phyloP scores from a whole-genome alignment of 2,888 invertebrate genomes.

The Brassicogethes aeneus region DNA sequence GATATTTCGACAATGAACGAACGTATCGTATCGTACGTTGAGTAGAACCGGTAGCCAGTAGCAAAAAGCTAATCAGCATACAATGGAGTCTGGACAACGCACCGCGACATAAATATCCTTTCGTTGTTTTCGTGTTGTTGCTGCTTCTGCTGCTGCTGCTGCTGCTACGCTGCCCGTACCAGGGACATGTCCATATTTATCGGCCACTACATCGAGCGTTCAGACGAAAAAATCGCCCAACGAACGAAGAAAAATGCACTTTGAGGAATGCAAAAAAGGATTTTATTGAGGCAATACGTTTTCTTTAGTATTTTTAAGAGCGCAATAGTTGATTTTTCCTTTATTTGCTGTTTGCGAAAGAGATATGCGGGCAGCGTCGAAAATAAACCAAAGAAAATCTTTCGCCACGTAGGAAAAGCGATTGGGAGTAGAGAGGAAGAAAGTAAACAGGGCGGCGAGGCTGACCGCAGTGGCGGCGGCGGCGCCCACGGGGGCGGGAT shows the following conservation, averaged over 20 bases:
- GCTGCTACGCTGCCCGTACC: too few species aligned
- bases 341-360: neutral
- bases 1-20: slow-evolving; percentile 20
- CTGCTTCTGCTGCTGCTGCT: too few species aligned
- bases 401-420: neutral
- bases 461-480: neutral
- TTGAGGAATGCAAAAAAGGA: too few species aligned
- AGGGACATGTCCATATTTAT: neutral
- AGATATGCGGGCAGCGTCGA: neutral
- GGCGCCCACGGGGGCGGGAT: slow-evolving; percentile 19
- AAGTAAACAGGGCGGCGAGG: neutral
- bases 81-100: slow-evolving; percentile 15
- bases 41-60: neutral
- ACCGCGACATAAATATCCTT: neutral
- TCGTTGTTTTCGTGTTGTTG: slow-evolving; percentile 1
- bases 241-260: too few species aligned
- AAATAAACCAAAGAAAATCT: neutral
- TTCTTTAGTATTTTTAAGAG: too few species aligned
- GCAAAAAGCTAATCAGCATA: slow-evolving; percentile 21
- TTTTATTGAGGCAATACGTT: too few species aligned
- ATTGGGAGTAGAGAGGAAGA: too few species aligned
- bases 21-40: too few species aligned
- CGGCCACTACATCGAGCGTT: too few species aligned
- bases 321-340: neutral
- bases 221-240: too few species aligned